Evolutionary conservation across 2,113 vertebrate genomes (phyloP).

Genomic region (Tachuris rubrigastra): DNA sequence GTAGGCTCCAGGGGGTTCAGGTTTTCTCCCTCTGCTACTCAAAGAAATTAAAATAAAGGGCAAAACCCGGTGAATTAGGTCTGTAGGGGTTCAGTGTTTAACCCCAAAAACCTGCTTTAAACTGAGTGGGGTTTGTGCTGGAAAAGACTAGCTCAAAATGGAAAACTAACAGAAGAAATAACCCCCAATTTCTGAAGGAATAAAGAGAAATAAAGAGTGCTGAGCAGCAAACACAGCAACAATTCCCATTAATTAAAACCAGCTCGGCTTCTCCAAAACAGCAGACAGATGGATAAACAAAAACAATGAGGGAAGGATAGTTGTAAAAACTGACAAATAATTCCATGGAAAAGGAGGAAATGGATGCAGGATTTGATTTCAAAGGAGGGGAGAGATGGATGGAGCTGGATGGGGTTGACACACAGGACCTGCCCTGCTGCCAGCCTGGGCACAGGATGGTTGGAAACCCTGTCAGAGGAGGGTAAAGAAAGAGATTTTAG

Average conservation of each 20-base stretch:
- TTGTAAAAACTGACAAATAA: background rate
- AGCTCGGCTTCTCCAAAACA: background rate
- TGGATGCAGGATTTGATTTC: rapidly evolving
- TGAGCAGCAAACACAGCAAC: background rate
- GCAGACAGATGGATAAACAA: conserved; percentile 31
- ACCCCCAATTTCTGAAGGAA: background rate
- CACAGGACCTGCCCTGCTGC: background rate
- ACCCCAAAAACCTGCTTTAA: background rate
- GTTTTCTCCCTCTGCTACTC: background rate
- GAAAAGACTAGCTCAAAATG: background rate
- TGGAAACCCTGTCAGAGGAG: background rate
- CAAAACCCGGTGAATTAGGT: background rate
- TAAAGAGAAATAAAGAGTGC: background rate
- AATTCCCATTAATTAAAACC: background rate
- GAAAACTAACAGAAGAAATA: background rate
- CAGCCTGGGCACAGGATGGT: background rate
- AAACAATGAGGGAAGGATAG: background rate
- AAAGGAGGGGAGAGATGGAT: background rate
- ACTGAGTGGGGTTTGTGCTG: background rate
- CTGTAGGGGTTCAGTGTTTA: background rate
- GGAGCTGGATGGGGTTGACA: background rate
- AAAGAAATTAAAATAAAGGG: background rate
- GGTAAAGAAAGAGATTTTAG: background rate
- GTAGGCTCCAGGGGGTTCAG: background rate
- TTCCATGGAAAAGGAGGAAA: background rate